These are phyloP conservation scores for Kryphioiulus occultus DNA, from an alignment of 2,888 invertebrate genomes.

Conservation along the genomic window DNA sequence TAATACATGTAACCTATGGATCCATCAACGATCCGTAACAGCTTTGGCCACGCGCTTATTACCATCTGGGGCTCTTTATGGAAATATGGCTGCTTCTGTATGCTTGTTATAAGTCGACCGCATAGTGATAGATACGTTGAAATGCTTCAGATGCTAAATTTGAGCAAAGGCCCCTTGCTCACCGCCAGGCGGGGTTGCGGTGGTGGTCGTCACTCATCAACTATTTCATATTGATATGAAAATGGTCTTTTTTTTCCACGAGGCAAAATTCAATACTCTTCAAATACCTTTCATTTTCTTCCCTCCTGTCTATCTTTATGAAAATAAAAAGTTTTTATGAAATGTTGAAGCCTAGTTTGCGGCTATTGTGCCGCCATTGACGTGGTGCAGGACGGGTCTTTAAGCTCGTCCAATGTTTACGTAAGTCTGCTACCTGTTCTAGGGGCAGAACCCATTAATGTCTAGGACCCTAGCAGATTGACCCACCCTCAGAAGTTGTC, in stretches of 20 bases:
- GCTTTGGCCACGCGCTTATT: slow-evolving; percentile 15
- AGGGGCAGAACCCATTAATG: slow-evolving; percentile 29
- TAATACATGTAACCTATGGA: slow-evolving; percentile 1
- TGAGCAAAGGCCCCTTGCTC: not conserved
- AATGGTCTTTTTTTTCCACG: not conserved
- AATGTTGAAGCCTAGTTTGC: slow-evolving; percentile 25
- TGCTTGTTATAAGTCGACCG: not conserved
- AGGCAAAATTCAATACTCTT: slow-evolving; percentile 7
- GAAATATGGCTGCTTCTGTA: slow-evolving; percentile 8
- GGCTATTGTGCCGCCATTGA: slow-evolving; percentile 1
- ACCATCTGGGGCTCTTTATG: not conserved
- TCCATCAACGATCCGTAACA: slow-evolving; percentile 19
- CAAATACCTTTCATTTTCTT: slow-evolving; percentile 21
- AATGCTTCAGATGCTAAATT: not conserved
- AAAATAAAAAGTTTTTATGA: not conserved
- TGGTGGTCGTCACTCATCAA: slow-evolving; percentile 35
- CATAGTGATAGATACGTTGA: slow-evolving; percentile 10
- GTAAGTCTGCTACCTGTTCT: slow-evolving; percentile 35
- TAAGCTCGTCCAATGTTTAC: slow-evolving; percentile 19
- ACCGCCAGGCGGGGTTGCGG: not conserved
- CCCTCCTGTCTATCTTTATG: slow-evolving; percentile 31
- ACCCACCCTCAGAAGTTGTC: slow-evolving; percentile 25
- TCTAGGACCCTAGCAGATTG: not conserved
- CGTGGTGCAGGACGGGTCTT: slow-evolving; percentile 25
- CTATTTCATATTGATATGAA: slow-evolving; percentile 30